Percentiles rank a stretch among this genome's conserved stretches.
phyloP scores from a whole-genome alignment of 2,888 invertebrate species.

The Caradrina clavipalpis region DNA sequence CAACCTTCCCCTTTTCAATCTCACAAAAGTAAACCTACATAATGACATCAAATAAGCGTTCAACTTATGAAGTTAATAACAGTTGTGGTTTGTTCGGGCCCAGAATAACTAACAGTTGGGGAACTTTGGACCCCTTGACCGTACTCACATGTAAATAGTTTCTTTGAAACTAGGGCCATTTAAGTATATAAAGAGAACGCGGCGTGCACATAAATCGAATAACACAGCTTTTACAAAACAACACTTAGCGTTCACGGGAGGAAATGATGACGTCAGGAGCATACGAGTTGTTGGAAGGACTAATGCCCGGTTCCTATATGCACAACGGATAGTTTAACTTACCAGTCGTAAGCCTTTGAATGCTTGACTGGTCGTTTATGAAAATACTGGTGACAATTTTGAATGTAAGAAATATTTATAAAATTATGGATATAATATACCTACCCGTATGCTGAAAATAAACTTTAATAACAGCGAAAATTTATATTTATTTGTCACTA shows the following conservation, averaged over 20 bases:
- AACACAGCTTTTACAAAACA: constrained; percentile 56
- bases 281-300: constrained; percentile 18
- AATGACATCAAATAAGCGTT: constrained; percentile 61
- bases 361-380: too few species aligned
- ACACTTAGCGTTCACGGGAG: constrained; percentile 35
- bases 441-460: too few species aligned
- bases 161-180: constrained; percentile 70
- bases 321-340: too few species aligned
- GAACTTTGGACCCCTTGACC: constrained; percentile 65
- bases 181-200: constrained; percentile 61
- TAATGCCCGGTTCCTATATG: too few species aligned
- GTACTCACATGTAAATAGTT: constrained; percentile 72
- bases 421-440: too few species aligned
- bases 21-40: constrained; percentile 44
- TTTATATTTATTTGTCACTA: too few species aligned
- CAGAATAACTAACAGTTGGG: constrained; percentile 53
- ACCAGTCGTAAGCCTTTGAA: too few species aligned
- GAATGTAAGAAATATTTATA: too few species aligned
- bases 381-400: too few species aligned
- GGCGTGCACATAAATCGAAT: constrained; percentile 67
- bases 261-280: constrained; percentile 37
- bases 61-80: constrained; percentile 60
- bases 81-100: constrained; percentile 61
- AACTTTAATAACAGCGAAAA: too few species aligned
- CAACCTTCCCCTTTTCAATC: constrained; percentile 26